Conservation (phyloP, 2,797 vertebrate genomes). For the Ambastaia sidthimunki region DNA sequence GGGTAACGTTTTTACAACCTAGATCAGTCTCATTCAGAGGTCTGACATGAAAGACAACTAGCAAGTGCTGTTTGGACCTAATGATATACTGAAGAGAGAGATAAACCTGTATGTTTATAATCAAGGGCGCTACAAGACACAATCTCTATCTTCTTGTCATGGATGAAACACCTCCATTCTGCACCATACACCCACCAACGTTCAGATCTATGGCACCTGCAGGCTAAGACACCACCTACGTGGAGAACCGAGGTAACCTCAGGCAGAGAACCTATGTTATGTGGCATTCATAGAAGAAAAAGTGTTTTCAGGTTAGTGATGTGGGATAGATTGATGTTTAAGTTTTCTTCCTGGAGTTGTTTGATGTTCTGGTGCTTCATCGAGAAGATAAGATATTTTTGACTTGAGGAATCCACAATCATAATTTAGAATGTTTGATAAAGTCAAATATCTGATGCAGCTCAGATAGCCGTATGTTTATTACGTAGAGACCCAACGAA, state of each 20-base stretch:
- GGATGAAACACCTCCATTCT: conserved; percentile 29
- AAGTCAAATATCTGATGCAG: background rate
- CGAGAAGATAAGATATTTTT: background rate
- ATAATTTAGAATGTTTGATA: background rate
- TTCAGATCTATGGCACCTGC: conserved; percentile 22
- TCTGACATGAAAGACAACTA: background rate
- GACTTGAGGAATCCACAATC: background rate
- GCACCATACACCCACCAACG: conserved; percentile 15
- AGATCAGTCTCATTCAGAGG: conserved; percentile 10
- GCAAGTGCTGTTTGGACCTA: background rate
- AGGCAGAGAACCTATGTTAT: background rate
- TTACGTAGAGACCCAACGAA: background rate
- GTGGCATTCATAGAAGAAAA: background rate
- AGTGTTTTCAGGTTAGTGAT: background rate
- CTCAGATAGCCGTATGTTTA: background rate
- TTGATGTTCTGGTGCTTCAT: background rate
- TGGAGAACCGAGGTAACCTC: conserved; percentile 1
- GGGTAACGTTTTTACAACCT: too few species aligned
- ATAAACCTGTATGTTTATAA: conserved; percentile 23
- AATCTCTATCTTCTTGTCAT: conserved; percentile 31
- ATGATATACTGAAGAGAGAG: background rate
- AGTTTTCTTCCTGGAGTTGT: background rate
- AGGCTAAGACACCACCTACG: conserved; percentile 8
- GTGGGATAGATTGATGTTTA: conserved; percentile 17
- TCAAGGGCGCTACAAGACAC: conserved; percentile 5